Evolutionary conservation across 2,113 vertebrate species (phyloP), one percentile per base, ranked within the genome.

Genomic region (Dicentrarchus labrax): DNA sequence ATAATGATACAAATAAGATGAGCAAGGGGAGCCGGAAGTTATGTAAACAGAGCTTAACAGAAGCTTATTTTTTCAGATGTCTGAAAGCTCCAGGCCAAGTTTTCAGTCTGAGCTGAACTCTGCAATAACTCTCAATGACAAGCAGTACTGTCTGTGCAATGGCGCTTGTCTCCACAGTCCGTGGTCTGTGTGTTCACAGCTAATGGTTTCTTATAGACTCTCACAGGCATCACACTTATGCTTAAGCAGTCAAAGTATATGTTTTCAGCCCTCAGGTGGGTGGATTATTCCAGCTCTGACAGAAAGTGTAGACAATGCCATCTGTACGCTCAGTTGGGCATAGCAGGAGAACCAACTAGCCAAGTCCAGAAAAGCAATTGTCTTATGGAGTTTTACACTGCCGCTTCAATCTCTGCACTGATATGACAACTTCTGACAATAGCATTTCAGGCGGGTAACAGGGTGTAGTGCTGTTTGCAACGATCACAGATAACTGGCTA

Each of bases 61-160:
- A 16, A 68, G 72, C 61, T 66, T 67, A n/a, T 54, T 53, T n/a
- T 70, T 74, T 56, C 56, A 78, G 61, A 68, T 66, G 71, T 85
- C 51, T 72, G 41, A 66, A 64, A 56, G 75, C 48, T 69, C 38
- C 36, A 30, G 38, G 22, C 45, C 17, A 50, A 72, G 17, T 9
- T 62, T 59, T 54, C 48, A 65, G 38, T 15, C 12, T 8, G 13
- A 36, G 57, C 24, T n/a, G 11, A 64, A 43, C 36, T 10, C 30
- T 60, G 30, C 16, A 61, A 61, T 48, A 47, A 68, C 21, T 69
- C 60, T n/a, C 45, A 48, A 48, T 9, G 45, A 50, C 36, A 56
- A 36, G 64, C 41, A 41, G 72, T 67, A 60, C 70, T 3, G 43
- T 38, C 48, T 2, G 70, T 64, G 38, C 62, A 57, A 38, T 21